Evolutionary conservation across 2,888 invertebrate species (phyloP), one percentile per base, ranked within the genome.

Genomic region (Torymus auratus): DNA sequence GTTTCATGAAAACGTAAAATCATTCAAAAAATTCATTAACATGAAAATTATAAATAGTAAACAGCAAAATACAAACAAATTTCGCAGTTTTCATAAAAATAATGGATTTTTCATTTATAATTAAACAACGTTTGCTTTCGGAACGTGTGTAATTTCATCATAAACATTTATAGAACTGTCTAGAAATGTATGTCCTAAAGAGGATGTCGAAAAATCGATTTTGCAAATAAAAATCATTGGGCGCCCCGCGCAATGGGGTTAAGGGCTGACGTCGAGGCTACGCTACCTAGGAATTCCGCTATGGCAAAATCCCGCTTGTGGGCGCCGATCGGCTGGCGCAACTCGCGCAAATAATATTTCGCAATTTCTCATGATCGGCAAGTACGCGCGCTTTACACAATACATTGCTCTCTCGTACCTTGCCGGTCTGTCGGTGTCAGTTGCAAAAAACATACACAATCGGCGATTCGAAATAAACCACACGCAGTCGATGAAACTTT

Each of bases 211-310:
- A 41, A 23, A 58, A 11, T 58, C 20, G 28, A 64, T 74, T 73
- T 73, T 50, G 68, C 60, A 53, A 68, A 56, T 56, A 61, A 68
- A 56, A 65, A 41, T 15, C 50, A 61, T 73, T 73, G 56, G 23
- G 14, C 28, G 41, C 58, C 13, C 50, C 69, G 53, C 11, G 10
- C 17, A 80, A 76, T 5, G 50, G 20, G 81, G 81, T 78, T 70
- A 78, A 81, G 81, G 81, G 78, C 78, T 78, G 13, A 41, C 7
- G 60, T 7, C 61, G 23, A 81, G 81, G 74, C 56, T 69, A 15
- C 1, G 5, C 3, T 15, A 20, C 11, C 28, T 15, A 14, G 20
- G 60, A 73, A 75, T 71, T 70, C 41, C 61, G 15, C 14, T 56
- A 41, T 58, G 68, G 58, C 62, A 70, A 60, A 69, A 72, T 17